Evolutionary conservation across 2,888 invertebrate species (phyloP).

Genomic region (Mimumesa dahlbomi): DNA sequence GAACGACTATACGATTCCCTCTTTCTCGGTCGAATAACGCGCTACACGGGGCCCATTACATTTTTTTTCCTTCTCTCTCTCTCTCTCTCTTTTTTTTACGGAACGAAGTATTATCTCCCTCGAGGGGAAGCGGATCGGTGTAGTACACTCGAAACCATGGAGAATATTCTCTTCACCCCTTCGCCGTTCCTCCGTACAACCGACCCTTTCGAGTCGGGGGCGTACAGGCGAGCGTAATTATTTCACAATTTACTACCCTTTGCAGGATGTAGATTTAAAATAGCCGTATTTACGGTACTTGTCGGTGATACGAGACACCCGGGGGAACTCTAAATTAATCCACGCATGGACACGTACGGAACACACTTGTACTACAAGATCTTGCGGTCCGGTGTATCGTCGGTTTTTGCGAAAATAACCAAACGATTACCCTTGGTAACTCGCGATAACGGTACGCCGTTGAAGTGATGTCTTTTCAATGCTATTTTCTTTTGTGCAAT

Average conservation of each 20-base stretch:
- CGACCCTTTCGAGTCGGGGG: constrained; percentile 56
- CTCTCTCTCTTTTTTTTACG: constrained; percentile 25
- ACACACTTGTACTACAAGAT: constrained; percentile 45
- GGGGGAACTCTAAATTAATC: constrained; percentile 65
- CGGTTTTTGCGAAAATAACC: constrained; percentile 24
- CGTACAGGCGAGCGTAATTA: constrained; percentile 70
- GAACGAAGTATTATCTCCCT: constrained; percentile 63
- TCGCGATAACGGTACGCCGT: no score
- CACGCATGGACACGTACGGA: constrained; percentile 51
- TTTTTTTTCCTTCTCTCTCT: constrained; percentile 26
- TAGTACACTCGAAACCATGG: constrained; percentile 68
- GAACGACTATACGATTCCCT: constrained; percentile 36
- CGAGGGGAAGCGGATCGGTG: constrained; percentile 56
- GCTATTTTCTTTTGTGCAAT: no score
- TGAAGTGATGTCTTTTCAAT: no score
- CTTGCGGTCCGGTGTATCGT: constrained; percentile 23
- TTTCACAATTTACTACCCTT: constrained; percentile 76
- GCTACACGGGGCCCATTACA: constrained; percentile 50
- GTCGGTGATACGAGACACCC: constrained; percentile 68
- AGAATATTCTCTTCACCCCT: constrained; percentile 65
- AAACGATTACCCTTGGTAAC: no score
- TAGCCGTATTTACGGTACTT: constrained; percentile 72
- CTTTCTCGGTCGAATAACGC: constrained; percentile 50
- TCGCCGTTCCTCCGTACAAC: constrained; percentile 54
- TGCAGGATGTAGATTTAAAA: constrained; percentile 74